Evolutionary conservation across 2,888 invertebrate genomes (phyloP).

Genomic region (Leucozona laternaria): DNA sequence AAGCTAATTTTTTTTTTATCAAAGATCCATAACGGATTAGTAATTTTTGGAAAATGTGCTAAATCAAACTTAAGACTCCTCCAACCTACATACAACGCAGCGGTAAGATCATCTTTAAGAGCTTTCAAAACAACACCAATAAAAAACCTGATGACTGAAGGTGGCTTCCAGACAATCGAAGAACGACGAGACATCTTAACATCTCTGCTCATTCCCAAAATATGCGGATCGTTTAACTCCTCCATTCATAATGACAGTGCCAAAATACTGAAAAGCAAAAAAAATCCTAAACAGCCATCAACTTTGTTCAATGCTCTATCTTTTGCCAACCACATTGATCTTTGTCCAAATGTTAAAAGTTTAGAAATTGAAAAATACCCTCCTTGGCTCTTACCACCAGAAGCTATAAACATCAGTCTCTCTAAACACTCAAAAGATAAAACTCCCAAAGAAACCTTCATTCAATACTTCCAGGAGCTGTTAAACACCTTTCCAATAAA

Average conservation of each 20-base stretch:
- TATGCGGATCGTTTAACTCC: neutral
- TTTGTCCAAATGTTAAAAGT: neutral
- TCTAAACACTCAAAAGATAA: neutral
- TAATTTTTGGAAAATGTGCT: too few relatives aligned
- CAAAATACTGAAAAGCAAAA: slow-evolving; percentile 3
- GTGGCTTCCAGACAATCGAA: slow-evolving; percentile 34
- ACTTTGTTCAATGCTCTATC: neutral
- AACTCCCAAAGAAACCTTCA: neutral
- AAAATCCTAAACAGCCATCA: slow-evolving; percentile 7
- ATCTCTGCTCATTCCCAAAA: slow-evolving; percentile 7
- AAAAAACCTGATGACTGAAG: slow-evolving; percentile 53
- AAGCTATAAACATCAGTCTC: neutral
- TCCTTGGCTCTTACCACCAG: neutral
- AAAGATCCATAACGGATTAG: too few relatives aligned
- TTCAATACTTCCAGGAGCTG: neutral
- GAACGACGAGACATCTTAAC: neutral
- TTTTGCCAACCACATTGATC: neutral
- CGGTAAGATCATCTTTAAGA: slow-evolving; percentile 45
- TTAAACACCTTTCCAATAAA: neutral
- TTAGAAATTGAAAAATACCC: slow-evolving; percentile 7
- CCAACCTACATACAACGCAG: too few relatives aligned
- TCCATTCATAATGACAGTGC: slow-evolving; percentile 9
- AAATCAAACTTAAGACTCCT: too few relatives aligned
- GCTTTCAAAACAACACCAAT: slow-evolving; percentile 46
- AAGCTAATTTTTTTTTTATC: slow-evolving; percentile 43